These are phyloP conservation scores for Stigmatopora nigra DNA, from an alignment of 2,113 vertebrate species.

Conservation along the genomic window DNA sequence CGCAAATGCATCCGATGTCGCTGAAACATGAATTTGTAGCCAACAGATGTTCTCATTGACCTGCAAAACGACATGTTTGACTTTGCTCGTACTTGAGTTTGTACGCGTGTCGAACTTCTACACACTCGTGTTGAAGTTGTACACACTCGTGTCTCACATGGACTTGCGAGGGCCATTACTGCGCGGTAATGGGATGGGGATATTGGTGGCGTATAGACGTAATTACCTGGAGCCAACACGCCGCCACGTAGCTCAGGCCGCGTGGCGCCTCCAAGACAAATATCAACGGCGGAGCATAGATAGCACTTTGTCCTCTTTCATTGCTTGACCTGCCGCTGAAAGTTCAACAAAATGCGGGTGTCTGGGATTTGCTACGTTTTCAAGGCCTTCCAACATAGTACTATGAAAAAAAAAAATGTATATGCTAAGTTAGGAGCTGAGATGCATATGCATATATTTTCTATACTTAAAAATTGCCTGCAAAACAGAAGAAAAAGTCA, in stretches of 20 bases:
- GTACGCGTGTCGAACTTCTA: constrained; percentile 7
- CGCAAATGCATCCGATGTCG: no score
- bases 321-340: constrained; percentile 46
- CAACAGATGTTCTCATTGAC: no score
- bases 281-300: constrained; percentile 61
- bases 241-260: constrained; percentile 60
- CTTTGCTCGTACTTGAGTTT: constrained; percentile 18
- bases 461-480: no score
- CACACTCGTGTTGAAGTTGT: not conserved
- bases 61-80: constrained; percentile 1
- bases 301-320: constrained; percentile 62
- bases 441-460: no score
- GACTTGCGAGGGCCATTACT: constrained; percentile 56
- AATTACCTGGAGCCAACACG: constrained; percentile 66
- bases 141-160: not conserved
- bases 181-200: constrained; percentile 65
- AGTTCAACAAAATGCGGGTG: constrained; percentile 40
- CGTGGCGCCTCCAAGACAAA: constrained; percentile 64
- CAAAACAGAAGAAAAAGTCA: no score
- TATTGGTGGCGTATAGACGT: constrained; percentile 65
- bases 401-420: no score
- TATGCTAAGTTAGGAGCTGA: no score
- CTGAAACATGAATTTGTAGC: no score
- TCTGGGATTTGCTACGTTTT: constrained; percentile 14
- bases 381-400: not conserved